These are phyloP conservation scores for Macheiramphus alcinus DNA, from an alignment of 2,113 vertebrate genomes.

Conservation along the genomic window DNA sequence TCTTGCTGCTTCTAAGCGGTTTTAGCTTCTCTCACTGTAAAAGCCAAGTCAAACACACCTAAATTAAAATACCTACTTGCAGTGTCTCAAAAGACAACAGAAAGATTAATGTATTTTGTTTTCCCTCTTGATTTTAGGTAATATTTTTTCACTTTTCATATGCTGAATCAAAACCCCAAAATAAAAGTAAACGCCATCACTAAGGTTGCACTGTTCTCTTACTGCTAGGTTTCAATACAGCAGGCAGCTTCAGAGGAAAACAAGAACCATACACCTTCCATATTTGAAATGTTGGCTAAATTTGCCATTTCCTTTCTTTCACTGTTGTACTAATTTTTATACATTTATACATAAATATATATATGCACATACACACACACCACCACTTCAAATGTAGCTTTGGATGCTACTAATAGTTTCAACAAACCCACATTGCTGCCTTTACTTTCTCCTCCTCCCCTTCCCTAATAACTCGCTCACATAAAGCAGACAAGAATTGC, in stretches of 20 bases:
- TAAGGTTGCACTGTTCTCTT: background rate
- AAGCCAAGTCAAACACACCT: background rate
- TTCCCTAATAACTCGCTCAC: background rate
- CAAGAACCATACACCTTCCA: background rate
- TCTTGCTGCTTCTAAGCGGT: background rate
- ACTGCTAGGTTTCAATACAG: background rate
- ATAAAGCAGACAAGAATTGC: background rate
- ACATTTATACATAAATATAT: background rate
- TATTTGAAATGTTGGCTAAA: background rate
- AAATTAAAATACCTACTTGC: constrained; percentile 11
- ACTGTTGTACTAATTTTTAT: background rate
- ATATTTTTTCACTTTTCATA: background rate
- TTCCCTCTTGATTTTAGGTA: background rate
- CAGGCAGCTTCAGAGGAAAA: background rate
- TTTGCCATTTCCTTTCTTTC: background rate
- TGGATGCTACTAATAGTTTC: background rate
- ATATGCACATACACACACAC: background rate
- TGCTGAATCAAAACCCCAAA: background rate
- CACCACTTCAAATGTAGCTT: background rate
- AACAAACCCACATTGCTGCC: background rate
- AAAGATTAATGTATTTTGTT: background rate
- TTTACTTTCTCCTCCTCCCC: background rate
- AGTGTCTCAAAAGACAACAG: background rate
- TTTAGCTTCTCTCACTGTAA: background rate
- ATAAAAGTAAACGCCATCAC: background rate